Evolutionary conservation across 2,797 vertebrate genomes (phyloP), one percentile per base, ranked within the genome.

Genomic region (Aeoliscus strigatus): DNA sequence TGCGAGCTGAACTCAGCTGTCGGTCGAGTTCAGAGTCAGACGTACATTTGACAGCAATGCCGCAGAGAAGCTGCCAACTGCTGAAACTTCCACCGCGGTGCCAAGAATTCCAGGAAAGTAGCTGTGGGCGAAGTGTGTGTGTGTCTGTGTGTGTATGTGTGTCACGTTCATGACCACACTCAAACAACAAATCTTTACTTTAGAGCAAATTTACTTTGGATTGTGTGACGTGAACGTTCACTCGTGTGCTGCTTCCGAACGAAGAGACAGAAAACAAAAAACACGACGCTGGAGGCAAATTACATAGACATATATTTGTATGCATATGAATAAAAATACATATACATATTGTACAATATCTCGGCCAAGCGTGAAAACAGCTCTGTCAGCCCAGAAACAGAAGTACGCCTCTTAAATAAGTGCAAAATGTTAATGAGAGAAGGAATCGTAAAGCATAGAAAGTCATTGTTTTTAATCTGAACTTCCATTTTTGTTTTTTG

Each of bases 261-360:
- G 4, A 4, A 6, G 10, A n/a, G 27, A 4, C 14, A 25, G 2
- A 9, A 25, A 9, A 7, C 30, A 48, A 43, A 64, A 79, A 63
- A 63, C 39, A 54, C 31, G 46, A 72, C 62, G 80, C 70, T 65
- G 44, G 44, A 60, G 52, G 27, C 71, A 69, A 81, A 83, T 80
- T 85, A 89, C 86, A 86, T 87, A 88, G 87, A 90, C 87, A 86
- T 89, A 89, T 88, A 90, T 90, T 89, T 90, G 87, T 88, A 87
- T 86, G 84, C 83, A 88, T 89, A 90, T 88, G 83, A 88, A 86
- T 88, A 88, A 88, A 89, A 89, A 88, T 86, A 88, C 87, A 90
- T 88, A 83, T 88, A 88, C 84, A 90, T 84, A 82, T 85, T 87
- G 79, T 90, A 88, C 86, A 89, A 75, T 81, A 87, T 88, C 64